Evolutionary conservation across 2,113 vertebrate species (phyloP).

Genomic region (Chinchilla lanigera): DNA sequence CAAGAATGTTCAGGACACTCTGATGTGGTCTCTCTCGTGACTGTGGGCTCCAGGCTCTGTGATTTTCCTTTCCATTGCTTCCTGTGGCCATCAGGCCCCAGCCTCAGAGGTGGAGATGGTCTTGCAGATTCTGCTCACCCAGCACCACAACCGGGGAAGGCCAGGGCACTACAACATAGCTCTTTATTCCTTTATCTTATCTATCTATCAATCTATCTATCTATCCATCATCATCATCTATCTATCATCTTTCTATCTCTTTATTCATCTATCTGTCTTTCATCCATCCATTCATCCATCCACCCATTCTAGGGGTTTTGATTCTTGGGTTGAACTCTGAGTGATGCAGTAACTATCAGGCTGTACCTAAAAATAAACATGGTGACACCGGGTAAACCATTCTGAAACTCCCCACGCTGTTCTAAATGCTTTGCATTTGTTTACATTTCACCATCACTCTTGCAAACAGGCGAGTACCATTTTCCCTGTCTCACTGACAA

Average conservation of each 20-base stretch:
- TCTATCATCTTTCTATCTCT: too few species aligned
- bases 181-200: too few species aligned
- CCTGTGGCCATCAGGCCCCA: not conserved
- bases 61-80: not conserved
- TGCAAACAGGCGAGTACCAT: rapidly evolving
- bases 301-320: not conserved
- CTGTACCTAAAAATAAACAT: not conserved
- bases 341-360: not conserved
- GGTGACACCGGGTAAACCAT: not conserved
- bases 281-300: not conserved
- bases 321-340: not conserved
- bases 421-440: not conserved
- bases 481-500: not conserved
- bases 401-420: not conserved
- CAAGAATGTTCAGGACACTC: not conserved
- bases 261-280: not conserved
- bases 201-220: not conserved
- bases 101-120: not conserved
- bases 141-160: not conserved
- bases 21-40: not conserved
- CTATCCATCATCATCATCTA: not conserved
- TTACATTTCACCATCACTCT: not conserved
- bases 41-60: not conserved
- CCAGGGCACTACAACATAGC: not conserved
- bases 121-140: not conserved